phyloP scores from a whole-genome alignment of 2,888 invertebrate species.

The Polymixis lichenea region DNA sequence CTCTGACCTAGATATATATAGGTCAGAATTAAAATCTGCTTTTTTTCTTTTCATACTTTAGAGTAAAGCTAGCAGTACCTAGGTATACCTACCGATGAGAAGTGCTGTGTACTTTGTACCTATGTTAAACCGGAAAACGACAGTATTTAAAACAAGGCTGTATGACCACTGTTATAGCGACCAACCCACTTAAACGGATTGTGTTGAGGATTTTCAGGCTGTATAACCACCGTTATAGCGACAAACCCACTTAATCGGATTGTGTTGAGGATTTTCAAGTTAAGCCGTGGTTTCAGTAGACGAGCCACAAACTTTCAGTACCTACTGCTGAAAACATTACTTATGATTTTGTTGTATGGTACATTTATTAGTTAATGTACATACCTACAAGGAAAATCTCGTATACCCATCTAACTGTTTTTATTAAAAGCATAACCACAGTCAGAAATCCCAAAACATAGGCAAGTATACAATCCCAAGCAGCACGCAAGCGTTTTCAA shows the following conservation, averaged over 20 bases:
- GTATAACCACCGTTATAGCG: too few species aligned
- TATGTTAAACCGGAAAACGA: neutral
- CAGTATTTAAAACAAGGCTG: slow-evolving; percentile 47
- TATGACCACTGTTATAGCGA: slow-evolving; percentile 54
- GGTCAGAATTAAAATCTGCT: neutral
- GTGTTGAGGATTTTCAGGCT: slow-evolving; percentile 68
- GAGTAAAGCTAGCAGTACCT: neutral
- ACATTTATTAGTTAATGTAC: neutral
- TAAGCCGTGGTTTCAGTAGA: slow-evolving; percentile 58
- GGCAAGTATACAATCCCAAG: too few species aligned
- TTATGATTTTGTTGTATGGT: neutral
- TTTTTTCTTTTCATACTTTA: neutral
- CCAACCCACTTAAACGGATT: slow-evolving; percentile 50
- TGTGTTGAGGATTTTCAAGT: slow-evolving; percentile 68
- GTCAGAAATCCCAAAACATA: neutral
- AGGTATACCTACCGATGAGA: neutral
- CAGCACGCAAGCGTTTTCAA: too few species aligned
- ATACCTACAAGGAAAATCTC: neutral
- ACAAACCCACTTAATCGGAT: slow-evolving; percentile 53
- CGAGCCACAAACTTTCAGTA: slow-evolving; percentile 9
- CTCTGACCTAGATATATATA: neutral
- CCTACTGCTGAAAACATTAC: neutral
- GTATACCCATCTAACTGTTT: neutral
- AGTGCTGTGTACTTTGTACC: neutral
- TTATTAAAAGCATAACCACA: neutral